Evolutionary conservation across 35 echinoderm and acorn worm species (phyloP).

Genomic region (Anneissia japonica): DNA sequence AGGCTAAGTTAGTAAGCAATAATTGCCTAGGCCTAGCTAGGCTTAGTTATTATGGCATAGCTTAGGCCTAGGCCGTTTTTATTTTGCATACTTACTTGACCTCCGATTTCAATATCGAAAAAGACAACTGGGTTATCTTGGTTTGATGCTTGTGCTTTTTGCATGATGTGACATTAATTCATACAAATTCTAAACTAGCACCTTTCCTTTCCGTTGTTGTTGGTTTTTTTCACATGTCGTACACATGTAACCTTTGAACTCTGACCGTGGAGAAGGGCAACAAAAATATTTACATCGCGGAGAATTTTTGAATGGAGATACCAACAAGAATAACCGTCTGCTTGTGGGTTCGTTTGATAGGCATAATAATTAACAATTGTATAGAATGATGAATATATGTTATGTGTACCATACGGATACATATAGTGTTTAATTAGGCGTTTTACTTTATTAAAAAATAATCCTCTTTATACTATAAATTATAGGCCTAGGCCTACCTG

Average conservation of each 20-base stretch:
- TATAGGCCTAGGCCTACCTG: no score
- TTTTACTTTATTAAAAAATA: no score
- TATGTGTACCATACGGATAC: no score
- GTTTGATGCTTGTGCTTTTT: slow-evolving; percentile 10
- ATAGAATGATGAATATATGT: no score
- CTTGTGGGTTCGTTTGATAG: no score
- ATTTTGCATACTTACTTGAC: slow-evolving; percentile 45
- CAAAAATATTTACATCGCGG: background rate
- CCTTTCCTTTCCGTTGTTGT: background rate
- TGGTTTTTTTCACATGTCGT: background rate
- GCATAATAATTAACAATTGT: no score
- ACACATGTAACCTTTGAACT: background rate
- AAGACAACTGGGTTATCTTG: slow-evolving; percentile 77
- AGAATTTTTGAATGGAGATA: no score
- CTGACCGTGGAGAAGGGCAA: background rate
- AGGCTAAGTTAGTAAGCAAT: no score
- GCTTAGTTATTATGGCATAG: background rate
- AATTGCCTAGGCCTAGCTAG: no score
- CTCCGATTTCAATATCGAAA: slow-evolving; percentile 78
- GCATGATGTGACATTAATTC: background rate
- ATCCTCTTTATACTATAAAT: no score
- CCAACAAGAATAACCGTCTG: no score
- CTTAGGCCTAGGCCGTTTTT: background rate
- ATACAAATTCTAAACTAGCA: background rate
- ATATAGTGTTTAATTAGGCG: no score